Evolutionary conservation across 2,888 invertebrate species (phyloP), one percentile per base, ranked within the genome.

Genomic region (Lasioglossum leucozonium): DNA sequence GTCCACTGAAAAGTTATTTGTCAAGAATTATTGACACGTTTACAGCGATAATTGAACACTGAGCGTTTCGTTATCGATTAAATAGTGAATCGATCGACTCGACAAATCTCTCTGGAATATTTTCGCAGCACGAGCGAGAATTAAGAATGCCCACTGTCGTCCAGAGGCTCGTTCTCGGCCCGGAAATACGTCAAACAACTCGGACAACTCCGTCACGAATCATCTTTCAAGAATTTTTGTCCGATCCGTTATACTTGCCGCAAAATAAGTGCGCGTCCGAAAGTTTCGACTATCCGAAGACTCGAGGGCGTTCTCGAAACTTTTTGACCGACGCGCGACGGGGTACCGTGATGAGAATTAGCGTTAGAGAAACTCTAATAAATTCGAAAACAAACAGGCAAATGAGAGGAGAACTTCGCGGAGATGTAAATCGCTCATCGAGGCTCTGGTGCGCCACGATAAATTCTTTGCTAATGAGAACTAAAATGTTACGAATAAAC

Each of bases 351-450:
- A 67, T 37, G 67, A 67, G 37, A 67, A 37, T 67, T 22, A 67
- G 22, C 67, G 34, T 67, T 18, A 22, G 37, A 22, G 67, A 11
- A 67, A 67, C 37, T 37, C 37, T 67, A 67, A 67, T 67, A 67
- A 67, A 67, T 67, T 67, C 10, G 22, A 10, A 67, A 44, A 67
- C 67, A 67, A 67, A 67, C 67, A 67, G 34, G 37, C 67, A 37
- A 67, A 67, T 11, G 22, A 67, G 67, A 18, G 22, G 37, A 11
- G 37, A 67, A 67, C 67, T 67, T 67, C 67, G 4, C 22, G 22
- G 22, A 22, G 37, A 67, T 22, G 34, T 37, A 1, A 34, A 67
- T 67, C 67, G 22, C 67, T 67, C 62, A 62, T 62, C 62, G 62
- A 26, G 30, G 18, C 62, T 30, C 62, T 30, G 6, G 18, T 8